These are phyloP conservation scores for Periphyllus acericola DNA, from an alignment of 2,888 invertebrate species.

Conservation along the genomic window DNA sequence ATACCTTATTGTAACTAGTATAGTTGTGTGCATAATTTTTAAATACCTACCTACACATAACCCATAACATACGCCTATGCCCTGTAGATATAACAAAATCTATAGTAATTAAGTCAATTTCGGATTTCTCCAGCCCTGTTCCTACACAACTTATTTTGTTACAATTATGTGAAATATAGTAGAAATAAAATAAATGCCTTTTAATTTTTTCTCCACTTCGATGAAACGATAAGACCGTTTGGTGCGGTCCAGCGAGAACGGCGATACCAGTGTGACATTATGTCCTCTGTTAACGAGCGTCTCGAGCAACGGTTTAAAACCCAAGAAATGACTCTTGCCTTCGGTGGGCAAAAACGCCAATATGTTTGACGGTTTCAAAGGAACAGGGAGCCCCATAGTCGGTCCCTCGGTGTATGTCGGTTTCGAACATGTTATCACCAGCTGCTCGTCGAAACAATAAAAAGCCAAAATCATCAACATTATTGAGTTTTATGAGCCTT, in stretches of 20 bases:
- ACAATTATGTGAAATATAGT: not conserved
- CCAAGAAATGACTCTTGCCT: constrained; percentile 43
- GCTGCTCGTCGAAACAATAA: not conserved
- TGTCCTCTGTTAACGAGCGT: constrained; percentile 48
- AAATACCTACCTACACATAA: not conserved
- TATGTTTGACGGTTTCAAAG: not conserved
- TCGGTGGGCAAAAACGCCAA: constrained; percentile 50
- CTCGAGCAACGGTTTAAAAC: constrained; percentile 33
- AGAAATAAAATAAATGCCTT: not conserved
- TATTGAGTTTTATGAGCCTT: too few relatives aligned
- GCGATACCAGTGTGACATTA: constrained; percentile 43
- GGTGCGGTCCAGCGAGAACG: constrained; percentile 7
- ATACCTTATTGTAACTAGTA: too few relatives aligned
- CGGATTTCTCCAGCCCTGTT: too few relatives aligned
- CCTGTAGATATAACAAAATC: too few relatives aligned
- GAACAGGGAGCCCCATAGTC: too few relatives aligned
- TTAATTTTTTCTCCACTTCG: constrained; percentile 18
- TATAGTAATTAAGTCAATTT: not conserved
- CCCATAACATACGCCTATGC: too few relatives aligned
- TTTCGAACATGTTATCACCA: not conserved
- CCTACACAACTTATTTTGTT: too few relatives aligned
- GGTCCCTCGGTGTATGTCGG: not conserved
- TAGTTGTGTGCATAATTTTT: not conserved
- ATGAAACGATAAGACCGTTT: constrained; percentile 36
- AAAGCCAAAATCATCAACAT: too few relatives aligned